Evolutionary conservation across 2,113 vertebrate species (phyloP).

Genomic region (Ptilonorhynchus violaceus): DNA sequence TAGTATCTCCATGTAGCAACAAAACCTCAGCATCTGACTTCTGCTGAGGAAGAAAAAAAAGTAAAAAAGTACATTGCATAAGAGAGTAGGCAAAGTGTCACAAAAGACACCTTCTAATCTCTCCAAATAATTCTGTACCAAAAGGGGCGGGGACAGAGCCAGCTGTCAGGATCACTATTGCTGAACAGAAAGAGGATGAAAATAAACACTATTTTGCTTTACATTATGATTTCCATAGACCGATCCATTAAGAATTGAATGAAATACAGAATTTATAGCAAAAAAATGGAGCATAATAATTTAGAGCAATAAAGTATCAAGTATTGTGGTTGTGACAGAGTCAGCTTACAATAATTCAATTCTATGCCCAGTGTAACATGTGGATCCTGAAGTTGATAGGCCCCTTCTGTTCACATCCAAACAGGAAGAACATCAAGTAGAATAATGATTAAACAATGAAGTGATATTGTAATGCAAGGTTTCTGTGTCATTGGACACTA

Average conservation of each 20-base stretch:
- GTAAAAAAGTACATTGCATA: not conserved
- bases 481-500: not conserved
- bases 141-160: not conserved
- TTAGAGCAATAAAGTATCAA: not conserved
- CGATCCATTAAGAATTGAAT: not conserved
- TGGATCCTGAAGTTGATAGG: not conserved
- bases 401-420: not conserved
- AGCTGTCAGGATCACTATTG: not conserved
- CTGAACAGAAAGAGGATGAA: not conserved
- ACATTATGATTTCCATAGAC: not conserved
- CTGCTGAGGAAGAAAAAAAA: not conserved
- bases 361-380: not conserved
- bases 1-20: not conserved
- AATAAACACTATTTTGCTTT: not conserved
- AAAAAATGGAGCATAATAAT: not conserved
- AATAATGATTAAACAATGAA: not conserved
- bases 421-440: not conserved
- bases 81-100: not conserved
- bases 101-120: not conserved
- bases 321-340: not conserved
- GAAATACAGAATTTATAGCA: not conserved
- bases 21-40: not conserved
- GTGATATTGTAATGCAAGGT: not conserved
- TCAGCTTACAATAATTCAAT: not conserved
- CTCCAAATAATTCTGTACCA: not conserved